These are phyloP conservation scores for Metopia argyrocephala DNA, from an alignment of 2,888 invertebrate species.

Conservation along the genomic window DNA sequence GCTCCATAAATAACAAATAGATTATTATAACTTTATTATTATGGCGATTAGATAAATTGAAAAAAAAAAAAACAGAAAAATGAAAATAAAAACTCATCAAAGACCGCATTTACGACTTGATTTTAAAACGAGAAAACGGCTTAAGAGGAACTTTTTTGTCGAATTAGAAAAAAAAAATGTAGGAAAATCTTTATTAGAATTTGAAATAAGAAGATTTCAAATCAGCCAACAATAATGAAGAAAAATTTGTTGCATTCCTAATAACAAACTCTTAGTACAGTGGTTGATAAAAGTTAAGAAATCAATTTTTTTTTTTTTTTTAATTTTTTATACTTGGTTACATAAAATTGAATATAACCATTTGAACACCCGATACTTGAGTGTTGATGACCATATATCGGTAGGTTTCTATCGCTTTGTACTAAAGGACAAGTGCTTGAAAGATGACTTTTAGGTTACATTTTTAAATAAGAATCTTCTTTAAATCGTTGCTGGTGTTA, in stretches of 20 bases:
- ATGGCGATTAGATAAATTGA: conserved; percentile 21
- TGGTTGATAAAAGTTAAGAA: not conserved
- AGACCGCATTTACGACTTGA: not conserved
- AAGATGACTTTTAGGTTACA: no score
- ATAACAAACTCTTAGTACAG: not conserved
- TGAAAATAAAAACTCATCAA: conserved; percentile 22
- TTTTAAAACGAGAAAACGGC: not conserved
- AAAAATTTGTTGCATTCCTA: not conserved
- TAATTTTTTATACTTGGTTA: not conserved
- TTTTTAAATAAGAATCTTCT: no score
- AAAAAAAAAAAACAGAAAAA: conserved; percentile 3
- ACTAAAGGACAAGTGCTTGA: no score
- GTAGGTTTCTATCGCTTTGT: no score
- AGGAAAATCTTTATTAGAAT: not conserved
- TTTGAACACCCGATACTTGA: no score
- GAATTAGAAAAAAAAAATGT: not conserved
- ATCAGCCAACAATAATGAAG: not conserved
- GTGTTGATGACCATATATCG: no score
- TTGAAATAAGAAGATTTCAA: not conserved
- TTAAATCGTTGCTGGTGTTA: no score
- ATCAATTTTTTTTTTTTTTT: not conserved
- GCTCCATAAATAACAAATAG: conserved; percentile 57
- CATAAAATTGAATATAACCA: no score
- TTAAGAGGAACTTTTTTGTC: not conserved
- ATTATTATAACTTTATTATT: conserved; percentile 55